phyloP scores from a whole-genome alignment of 2,113 vertebrate species.

The Oryzias celebensis region DNA sequence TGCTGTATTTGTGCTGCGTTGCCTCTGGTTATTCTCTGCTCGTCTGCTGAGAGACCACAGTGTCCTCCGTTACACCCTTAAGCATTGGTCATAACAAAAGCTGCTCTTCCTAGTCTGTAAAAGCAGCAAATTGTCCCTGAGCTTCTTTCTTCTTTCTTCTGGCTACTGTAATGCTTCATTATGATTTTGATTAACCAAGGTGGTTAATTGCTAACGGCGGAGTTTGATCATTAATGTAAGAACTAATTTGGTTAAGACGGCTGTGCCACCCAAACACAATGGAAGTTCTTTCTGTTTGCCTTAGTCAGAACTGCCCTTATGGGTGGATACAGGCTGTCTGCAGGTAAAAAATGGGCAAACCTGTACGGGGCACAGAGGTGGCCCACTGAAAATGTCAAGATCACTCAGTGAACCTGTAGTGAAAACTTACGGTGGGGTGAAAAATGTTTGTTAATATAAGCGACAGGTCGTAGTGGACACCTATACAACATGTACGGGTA shows the following conservation, averaged over 20 bases:
- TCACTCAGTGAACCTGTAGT: too few species aligned
- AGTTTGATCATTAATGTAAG: constrained; percentile 59
- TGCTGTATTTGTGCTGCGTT: constrained; percentile 48
- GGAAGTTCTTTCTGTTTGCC: constrained; percentile 5
- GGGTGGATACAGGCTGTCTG: too few species aligned
- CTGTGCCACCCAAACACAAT: background rate
- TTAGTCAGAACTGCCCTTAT: too few species aligned
- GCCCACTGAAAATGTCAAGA: too few species aligned
- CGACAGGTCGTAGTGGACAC: too few species aligned
- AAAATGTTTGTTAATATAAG: too few species aligned
- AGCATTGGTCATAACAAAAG: constrained; percentile 54
- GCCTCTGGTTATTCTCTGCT: constrained; percentile 58
- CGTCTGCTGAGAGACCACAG: constrained; percentile 40
- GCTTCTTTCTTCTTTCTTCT: constrained; percentile 43
- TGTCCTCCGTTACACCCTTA: constrained; percentile 59
- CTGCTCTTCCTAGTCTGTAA: constrained; percentile 49
- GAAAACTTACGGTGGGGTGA: too few species aligned
- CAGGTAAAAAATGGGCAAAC: too few species aligned
- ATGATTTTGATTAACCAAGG: constrained; percentile 64
- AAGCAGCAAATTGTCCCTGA: constrained; percentile 35
- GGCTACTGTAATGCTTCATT: constrained; percentile 68
- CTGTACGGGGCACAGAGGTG: too few species aligned
- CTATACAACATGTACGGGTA: too few species aligned
- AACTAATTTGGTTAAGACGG: background rate
- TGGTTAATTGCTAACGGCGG: constrained; percentile 37